Evolutionary conservation across 2,113 vertebrate species (phyloP), one percentile per base, ranked within the genome.

Genomic region (Seriola aureovittata): DNA sequence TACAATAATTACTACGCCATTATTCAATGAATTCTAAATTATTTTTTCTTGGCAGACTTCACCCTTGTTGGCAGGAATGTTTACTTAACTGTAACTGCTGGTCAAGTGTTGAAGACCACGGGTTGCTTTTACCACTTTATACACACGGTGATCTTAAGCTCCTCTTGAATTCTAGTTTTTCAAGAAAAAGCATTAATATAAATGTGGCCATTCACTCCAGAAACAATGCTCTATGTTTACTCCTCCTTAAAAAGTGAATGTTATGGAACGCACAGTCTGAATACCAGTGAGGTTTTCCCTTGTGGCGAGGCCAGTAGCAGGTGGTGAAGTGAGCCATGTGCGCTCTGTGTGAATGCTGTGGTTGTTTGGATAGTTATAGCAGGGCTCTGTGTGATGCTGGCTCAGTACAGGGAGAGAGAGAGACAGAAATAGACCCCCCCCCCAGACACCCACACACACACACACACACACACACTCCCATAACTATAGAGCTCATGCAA

Each of bases 361-460:
- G 75, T 93, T 95, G 94, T 95, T 94, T 87, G 78, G 74, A 81
- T 68, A 73, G 81, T 75, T 85, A 93, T 86, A 93, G 91, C 91
- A 25, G 34, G 25, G 52, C 89, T 94, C 91, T 94, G 91, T 95
- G 93, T 93, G 87, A 90, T 79, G 60, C 75, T 85, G 92, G 84
- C 88, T 84, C 83, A 70, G 75, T 57, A 80, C 75, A 88, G 54
- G 76, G 71, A 63, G 54, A 78, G 71, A 63, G 52, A 32, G 63
- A 73, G 44, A 73, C 0, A 75, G 54, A 76, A 72, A 89, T 65
- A 85, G 67, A 55, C 68, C 60, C 12, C 21, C 46, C 36, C 69
- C 36, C 12, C 10, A 23, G 23, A 23, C 23, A 23, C 23, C 23
- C 23, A 2, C 29, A 29, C 29, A 29, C 29, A 11, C 29, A 29